Evolutionary conservation across 2,113 vertebrate genomes (phyloP).

Genomic region (Malurus melanocephalus): DNA sequence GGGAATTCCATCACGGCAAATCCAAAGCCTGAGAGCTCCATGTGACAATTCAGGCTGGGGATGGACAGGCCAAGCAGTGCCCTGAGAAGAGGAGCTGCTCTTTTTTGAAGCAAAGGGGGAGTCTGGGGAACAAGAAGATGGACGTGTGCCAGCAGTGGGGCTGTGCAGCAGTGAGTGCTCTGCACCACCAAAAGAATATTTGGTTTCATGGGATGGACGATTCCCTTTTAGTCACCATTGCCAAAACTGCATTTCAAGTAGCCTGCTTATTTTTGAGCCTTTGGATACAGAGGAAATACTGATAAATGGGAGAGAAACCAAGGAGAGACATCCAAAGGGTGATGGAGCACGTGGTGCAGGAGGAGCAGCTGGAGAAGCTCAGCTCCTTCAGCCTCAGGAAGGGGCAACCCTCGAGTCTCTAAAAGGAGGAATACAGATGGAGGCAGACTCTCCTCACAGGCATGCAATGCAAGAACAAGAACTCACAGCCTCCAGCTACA

Average conservation of each 20-base stretch:
- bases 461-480: background rate
- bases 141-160: background rate
- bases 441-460: background rate
- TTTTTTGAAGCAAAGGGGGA: background rate
- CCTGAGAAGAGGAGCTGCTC: background rate
- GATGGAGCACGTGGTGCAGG: background rate
- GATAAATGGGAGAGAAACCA: background rate
- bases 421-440: accelerated
- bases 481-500: background rate
- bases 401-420: background rate
- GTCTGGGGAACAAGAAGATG: background rate
- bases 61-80: background rate
- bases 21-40: background rate
- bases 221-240: background rate
- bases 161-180: background rate
- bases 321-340: background rate
- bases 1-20: background rate
- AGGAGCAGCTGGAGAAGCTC: background rate
- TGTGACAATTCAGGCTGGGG: background rate
- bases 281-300: background rate
- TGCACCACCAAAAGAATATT: background rate
- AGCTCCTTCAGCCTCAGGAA: background rate
- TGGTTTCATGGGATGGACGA: background rate
- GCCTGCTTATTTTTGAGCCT: background rate
- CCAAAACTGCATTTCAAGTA: background rate